Conservation (phyloP, 2,797 vertebrate genomes). For the Australoheros facetus region DNA sequence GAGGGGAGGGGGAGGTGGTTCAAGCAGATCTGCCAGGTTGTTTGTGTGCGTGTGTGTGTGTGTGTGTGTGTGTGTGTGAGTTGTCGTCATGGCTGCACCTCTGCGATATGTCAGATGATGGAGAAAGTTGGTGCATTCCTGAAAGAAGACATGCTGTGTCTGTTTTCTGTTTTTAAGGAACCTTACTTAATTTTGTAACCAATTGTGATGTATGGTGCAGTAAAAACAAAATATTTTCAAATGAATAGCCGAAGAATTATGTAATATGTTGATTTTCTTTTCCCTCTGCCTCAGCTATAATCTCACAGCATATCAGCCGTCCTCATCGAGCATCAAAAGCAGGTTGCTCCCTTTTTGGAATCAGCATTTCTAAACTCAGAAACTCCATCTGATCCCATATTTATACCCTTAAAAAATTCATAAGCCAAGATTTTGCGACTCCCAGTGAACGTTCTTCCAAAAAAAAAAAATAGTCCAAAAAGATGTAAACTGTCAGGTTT, state of each 20-base stretch:
- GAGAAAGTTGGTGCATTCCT: slow-evolving; percentile 50
- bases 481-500: accelerated
- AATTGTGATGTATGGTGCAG: accelerated
- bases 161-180: neutral
- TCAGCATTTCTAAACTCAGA: neutral
- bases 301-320: neutral
- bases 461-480: neutral
- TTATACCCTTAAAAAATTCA: neutral
- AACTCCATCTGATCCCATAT: neutral
- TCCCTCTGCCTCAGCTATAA: neutral
- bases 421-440: neutral
- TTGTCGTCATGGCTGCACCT: slow-evolving; percentile 55
- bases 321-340: neutral
- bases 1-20: slow-evolving; percentile 21
- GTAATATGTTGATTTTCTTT: accelerated
- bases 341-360: neutral
- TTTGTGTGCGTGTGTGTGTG: slow-evolving; percentile 18
- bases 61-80: slow-evolving; percentile 38
- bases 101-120: slow-evolving; percentile 40
- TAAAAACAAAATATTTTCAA: neutral
- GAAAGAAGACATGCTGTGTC: slow-evolving; percentile 15
- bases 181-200: neutral
- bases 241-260: neutral
- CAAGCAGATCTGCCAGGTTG: slow-evolving; percentile 17
- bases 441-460: neutral